Percentiles rank a stretch among this genome's conserved stretches.
phyloP scores from a whole-genome alignment of 2,888 invertebrate genomes.

The Lamellibrachia satsuma region DNA sequence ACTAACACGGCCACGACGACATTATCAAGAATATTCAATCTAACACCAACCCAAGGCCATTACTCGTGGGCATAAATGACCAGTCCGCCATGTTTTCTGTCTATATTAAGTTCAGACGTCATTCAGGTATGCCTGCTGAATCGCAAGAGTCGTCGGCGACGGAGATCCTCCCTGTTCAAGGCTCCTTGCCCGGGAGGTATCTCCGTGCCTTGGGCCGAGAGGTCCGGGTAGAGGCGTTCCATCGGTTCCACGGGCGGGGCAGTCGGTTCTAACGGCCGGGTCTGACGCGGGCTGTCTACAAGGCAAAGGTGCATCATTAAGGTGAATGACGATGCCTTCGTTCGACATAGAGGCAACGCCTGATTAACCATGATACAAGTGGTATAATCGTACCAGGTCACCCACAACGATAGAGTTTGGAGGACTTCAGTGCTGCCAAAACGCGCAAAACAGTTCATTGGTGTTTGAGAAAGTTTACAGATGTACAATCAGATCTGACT shows the following conservation, averaged over 20 bases:
- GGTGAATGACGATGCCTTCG: background rate
- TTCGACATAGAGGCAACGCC: background rate
- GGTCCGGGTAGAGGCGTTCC: background rate
- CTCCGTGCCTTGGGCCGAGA: background rate
- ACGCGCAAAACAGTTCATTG: too few species aligned
- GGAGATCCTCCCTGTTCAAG: background rate
- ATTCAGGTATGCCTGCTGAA: background rate
- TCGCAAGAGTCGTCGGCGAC: background rate
- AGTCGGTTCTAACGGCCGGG: background rate
- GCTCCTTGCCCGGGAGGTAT: background rate
- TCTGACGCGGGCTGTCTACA: background rate
- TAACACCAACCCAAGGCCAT: background rate
- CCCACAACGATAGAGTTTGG: too few species aligned
- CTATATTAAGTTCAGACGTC: background rate
- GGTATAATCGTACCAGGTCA: too few species aligned
- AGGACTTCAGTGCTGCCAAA: too few species aligned
- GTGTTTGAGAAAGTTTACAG: too few species aligned
- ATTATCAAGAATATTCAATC: background rate
- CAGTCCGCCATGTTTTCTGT: background rate
- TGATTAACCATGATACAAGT: background rate
- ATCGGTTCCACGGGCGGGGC: background rate
- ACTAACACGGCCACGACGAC: too few species aligned
- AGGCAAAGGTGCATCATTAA: background rate
- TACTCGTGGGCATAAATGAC: background rate
- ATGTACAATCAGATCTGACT: too few species aligned